Conservation (phyloP, 2,797 vertebrate genomes). For the Serranus cabrilla region DNA sequence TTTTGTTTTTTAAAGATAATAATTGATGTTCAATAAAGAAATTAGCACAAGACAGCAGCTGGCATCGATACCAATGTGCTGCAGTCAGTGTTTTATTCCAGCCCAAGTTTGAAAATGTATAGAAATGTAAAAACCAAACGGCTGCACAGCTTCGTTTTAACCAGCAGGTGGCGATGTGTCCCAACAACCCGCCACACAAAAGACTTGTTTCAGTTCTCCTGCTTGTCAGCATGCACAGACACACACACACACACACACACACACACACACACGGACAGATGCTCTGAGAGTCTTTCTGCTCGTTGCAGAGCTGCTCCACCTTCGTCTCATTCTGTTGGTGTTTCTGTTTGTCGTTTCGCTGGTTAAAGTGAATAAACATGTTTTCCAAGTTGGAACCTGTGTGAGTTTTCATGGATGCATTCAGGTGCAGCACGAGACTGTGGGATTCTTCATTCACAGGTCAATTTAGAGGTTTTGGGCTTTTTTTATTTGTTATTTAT, state of each 20-base stretch:
- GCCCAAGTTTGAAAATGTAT: not conserved
- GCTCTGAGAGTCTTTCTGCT: conserved; percentile 20
- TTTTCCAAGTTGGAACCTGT: conserved; percentile 56
- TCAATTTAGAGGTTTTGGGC: too few species aligned
- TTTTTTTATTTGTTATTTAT: too few species aligned
- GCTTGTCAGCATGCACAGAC: conserved; percentile 17
- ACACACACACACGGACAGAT: not conserved
- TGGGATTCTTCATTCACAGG: too few species aligned
- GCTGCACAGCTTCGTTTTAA: conserved; percentile 51
- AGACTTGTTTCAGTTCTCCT: conserved; percentile 22
- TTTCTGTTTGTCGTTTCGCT: conserved; percentile 54
- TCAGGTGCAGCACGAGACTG: not conserved
- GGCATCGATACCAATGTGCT: too few species aligned
- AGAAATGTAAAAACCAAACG: not conserved
- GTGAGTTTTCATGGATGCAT: not conserved
- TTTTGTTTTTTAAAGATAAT: too few species aligned
- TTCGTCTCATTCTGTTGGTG: conserved; percentile 53
- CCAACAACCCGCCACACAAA: conserved; percentile 25
- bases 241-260: not conserved
- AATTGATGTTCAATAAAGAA: not conserved
- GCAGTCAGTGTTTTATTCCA: too few species aligned
- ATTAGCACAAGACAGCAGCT: too few species aligned
- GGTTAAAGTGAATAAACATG: conserved; percentile 69
- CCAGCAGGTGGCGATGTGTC: conserved; percentile 74
- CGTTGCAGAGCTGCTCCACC: conserved; percentile 2